Evolutionary conservation across 2,888 invertebrate genomes (phyloP), one percentile per base, ranked within the genome.

Genomic region (Esperia sulphurella): DNA sequence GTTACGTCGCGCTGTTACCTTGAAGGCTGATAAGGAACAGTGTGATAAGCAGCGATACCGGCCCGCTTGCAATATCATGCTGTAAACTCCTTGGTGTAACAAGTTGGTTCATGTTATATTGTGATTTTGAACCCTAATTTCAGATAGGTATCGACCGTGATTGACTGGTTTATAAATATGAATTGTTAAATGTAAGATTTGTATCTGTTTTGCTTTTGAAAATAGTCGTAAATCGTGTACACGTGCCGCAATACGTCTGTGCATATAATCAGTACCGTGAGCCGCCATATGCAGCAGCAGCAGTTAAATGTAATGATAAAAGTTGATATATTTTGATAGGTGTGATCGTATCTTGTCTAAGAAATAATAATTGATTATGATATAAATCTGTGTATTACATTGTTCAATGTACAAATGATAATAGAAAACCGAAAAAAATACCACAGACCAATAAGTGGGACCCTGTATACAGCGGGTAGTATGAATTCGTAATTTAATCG

Each of bases 1-100:
- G 74, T 75, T 79, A 79, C 83, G 81, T 75, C 72, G 78, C 65
- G 61, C 74, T 76, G 83, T 88, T 84, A 87, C 88, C 88, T 88
- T 88, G 88, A 79, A 71, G 72, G 46, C 61, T 83, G 88, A 88
- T 88, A 87, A 83, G 71, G 63, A 49, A 56, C 48, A 51, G 9
- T 12, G 58, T 75, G 79, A 78, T 83, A 81, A 81, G 70, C 57
- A 56, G 57, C 69, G 74, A 75, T 72, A 71, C 53, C 35, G 13
- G n/a, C 30, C 13, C 39, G 39, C 45, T 39, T 14, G 37, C 30
- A 14, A 47, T 41, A 43, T 12, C 31, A n/a, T 28, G 10, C 21
- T 28, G 28, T 31, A 31, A 14, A 37, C 9, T n/a, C n/a, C n/a
- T n/a, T n/a, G 14, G 33, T 14, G 8, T 13, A 37, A 10, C n/a